Conservation (phyloP, 2,113 vertebrate species). For the Cyphomyrus discorhynchus region DNA sequence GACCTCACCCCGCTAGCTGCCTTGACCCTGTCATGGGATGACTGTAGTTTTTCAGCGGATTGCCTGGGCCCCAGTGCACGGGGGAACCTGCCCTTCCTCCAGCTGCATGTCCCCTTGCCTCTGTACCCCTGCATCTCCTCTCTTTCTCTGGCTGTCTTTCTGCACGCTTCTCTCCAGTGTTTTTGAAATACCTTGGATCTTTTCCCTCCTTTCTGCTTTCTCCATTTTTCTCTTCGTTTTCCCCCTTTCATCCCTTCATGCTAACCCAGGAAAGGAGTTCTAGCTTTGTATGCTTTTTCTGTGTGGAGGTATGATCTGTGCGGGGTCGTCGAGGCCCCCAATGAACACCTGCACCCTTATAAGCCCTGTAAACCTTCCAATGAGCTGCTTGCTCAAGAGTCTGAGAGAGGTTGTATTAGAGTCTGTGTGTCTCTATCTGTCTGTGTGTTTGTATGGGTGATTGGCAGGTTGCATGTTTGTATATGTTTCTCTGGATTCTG, state of each 20-base stretch:
- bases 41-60: background rate
- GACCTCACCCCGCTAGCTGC: background rate
- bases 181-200: constrained; percentile 8
- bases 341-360: background rate
- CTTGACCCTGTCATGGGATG: constrained; percentile 13
- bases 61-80: background rate
- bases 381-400: background rate
- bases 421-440: background rate
- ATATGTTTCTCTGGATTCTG: background rate
- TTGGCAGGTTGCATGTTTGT: background rate
- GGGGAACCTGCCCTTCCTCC: background rate
- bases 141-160: background rate
- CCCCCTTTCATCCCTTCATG: constrained; percentile 25
- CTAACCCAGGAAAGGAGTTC: background rate
- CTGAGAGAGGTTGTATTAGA: background rate
- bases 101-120: background rate
- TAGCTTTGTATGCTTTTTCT: background rate
- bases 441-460: too few species aligned
- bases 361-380: background rate
- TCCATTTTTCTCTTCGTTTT: constrained; percentile 1
- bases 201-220: constrained; percentile 1
- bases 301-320: background rate
- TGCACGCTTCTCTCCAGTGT: background rate
- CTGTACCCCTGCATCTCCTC: background rate
- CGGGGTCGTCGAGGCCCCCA: background rate